phyloP scores from a whole-genome alignment of 2,888 invertebrate genomes.

The Caenorhabditis angaria region DNA sequence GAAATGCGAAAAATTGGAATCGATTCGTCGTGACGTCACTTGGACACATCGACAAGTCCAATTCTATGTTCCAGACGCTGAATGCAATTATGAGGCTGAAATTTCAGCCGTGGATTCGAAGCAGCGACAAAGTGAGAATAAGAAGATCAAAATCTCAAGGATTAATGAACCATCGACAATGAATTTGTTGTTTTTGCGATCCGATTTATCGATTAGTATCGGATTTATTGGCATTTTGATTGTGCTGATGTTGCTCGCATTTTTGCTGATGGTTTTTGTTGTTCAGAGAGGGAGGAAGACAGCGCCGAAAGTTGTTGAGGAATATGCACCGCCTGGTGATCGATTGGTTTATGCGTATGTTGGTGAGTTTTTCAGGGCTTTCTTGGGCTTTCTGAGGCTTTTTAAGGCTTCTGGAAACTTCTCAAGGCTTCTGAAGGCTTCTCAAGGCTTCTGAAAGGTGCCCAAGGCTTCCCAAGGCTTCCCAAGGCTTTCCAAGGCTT shows the following conservation, averaged over 20 bases:
- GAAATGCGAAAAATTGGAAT: constrained; percentile 40
- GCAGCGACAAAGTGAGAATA: constrained; percentile 40
- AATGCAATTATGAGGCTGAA: constrained; percentile 51
- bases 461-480: too few species aligned
- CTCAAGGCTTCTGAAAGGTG: too few species aligned
- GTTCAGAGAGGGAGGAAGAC: constrained; percentile 17
- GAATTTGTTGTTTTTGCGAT: constrained; percentile 21
- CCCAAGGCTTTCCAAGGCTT: too few species aligned
- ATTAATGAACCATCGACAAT: constrained; percentile 31
- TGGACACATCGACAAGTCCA: constrained; percentile 48
- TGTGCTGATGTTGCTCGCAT: neutral
- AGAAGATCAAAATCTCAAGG: constrained; percentile 33
- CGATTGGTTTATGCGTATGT: constrained; percentile 39
- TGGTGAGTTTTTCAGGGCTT: neutral
- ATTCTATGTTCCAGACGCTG: constrained; percentile 45
- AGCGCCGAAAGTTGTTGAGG: constrained; percentile 21
- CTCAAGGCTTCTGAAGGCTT: too few species aligned
- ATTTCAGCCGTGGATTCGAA: constrained; percentile 46
- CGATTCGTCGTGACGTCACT: constrained; percentile 44
- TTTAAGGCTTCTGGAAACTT: too few species aligned
- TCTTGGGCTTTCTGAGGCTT: neutral
- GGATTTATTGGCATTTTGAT: constrained; percentile 23
- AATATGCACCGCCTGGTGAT: constrained; percentile 28
- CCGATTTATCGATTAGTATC: constrained; percentile 27
- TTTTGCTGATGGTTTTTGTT: constrained; percentile 4